phyloP scores from a whole-genome alignment of 2,797 vertebrate species.

The Pipistrellus pygmaeus region DNA sequence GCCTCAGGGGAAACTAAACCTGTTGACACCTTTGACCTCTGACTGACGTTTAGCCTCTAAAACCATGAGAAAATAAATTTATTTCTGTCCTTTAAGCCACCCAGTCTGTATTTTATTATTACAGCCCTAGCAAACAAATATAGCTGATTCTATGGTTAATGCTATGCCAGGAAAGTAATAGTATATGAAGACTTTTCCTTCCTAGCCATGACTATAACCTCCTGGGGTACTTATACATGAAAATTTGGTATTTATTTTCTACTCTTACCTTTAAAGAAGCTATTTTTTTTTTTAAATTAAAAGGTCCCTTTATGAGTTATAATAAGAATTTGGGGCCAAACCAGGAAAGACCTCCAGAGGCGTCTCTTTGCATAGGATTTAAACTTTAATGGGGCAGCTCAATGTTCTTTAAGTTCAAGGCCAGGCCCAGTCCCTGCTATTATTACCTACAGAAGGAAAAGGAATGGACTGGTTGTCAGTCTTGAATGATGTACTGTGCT shows the following conservation, averaged over 20 bases:
- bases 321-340: slow-evolving; percentile 66
- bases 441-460: slow-evolving; percentile 41
- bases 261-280: slow-evolving; percentile 51
- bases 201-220: background rate
- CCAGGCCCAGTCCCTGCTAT: background rate
- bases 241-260: slow-evolving; percentile 9
- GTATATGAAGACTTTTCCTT: background rate
- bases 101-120: background rate
- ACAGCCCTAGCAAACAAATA: background rate
- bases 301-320: slow-evolving; percentile 48
- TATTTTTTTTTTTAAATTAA: slow-evolving; percentile 60
- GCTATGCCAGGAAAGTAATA: background rate
- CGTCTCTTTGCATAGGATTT: slow-evolving; percentile 57
- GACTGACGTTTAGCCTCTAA: background rate
- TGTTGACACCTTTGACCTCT: background rate
- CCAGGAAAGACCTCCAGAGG: slow-evolving; percentile 49
- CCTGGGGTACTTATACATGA: background rate
- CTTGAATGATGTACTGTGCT: slow-evolving; percentile 55
- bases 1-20: background rate
- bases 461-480: background rate
- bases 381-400: background rate
- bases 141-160: background rate
- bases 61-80: background rate
- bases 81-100: background rate
- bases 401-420: slow-evolving; percentile 20